Percentiles rank a stretch among this genome's conserved stretches.
phyloP scores from a whole-genome alignment of 1,140 invertebrate genomes.

The Anoplophora glabripennis region DNA sequence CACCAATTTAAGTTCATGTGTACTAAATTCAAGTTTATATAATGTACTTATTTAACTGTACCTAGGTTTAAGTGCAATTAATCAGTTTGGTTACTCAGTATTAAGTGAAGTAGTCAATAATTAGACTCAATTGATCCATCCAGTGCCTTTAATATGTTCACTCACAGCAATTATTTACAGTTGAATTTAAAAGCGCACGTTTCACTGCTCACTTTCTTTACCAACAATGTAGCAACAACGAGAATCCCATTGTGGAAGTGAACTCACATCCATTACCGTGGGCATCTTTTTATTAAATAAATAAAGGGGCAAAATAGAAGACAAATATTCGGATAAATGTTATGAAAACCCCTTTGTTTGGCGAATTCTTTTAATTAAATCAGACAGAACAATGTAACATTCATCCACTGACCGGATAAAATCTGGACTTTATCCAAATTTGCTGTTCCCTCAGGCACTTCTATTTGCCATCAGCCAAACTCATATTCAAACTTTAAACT shows the following conservation, averaged over 20 bases:
- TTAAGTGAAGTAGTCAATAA: too few relatives aligned
- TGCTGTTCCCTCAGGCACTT: not conserved
- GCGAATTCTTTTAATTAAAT: slow-evolving; percentile 6
- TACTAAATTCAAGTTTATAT: too few relatives aligned
- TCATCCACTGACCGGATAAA: slow-evolving; percentile 6
- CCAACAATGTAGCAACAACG: slow-evolving; percentile 2
- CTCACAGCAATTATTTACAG: not conserved
- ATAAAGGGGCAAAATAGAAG: not conserved
- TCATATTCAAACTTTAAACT: slow-evolving; percentile 9
- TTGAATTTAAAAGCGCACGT: not conserved
- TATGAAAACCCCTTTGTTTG: not conserved
- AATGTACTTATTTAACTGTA: too few relatives aligned
- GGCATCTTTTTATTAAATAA: not conserved
- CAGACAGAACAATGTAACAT: slow-evolving; percentile 6
- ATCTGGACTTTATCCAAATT: slow-evolving; percentile 13
- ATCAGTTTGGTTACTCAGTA: too few relatives aligned
- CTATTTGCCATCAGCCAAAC: slow-evolving; percentile 12
- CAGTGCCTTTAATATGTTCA: too few relatives aligned
- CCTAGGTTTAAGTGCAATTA: too few relatives aligned
- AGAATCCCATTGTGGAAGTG: slow-evolving; percentile 3
- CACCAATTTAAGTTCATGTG: too few relatives aligned
- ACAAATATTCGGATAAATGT: not conserved
- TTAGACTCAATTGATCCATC: too few relatives aligned
- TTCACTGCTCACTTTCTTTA: slow-evolving; percentile 1
- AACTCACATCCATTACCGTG: not conserved